Percentiles rank a stretch among this genome's conserved stretches.
Evolutionary conservation across 2,797 vertebrate genomes (phyloP).

Genomic region (Passerculus sandwichensis): DNA sequence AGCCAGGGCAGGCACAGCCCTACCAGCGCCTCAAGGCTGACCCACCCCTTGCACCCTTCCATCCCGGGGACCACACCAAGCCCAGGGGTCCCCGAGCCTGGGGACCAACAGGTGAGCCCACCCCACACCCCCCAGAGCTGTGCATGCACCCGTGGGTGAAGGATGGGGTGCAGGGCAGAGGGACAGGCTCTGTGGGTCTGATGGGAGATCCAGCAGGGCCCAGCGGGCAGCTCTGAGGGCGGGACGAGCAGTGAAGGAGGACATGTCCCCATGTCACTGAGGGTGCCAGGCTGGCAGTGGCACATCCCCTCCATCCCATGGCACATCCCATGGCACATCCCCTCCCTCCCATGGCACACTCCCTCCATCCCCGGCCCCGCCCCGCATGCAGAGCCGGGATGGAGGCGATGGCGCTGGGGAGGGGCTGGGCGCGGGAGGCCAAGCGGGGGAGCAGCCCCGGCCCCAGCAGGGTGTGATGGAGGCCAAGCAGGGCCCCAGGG

Average conservation of each 20-base stretch:
- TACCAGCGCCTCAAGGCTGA: fast-evolving
- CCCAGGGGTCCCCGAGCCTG: fast-evolving
- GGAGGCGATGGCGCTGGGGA: background rate
- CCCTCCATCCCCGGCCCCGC: background rate
- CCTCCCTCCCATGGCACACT: background rate
- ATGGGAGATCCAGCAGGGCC: background rate
- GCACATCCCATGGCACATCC: background rate
- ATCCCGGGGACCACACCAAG: background rate
- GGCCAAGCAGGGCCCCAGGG: conserved; percentile 11
- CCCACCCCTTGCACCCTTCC: background rate
- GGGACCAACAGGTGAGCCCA: background rate
- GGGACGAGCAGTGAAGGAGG: background rate
- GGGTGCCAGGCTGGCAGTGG: background rate
- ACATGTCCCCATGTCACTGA: background rate
- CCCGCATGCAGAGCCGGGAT: conserved; percentile 41
- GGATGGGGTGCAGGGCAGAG: background rate
- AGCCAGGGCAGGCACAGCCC: background rate
- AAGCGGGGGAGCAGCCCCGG: background rate
- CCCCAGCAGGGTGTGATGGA: background rate
- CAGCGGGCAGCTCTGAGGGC: background rate
- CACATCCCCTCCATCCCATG: background rate
- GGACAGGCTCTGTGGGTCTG: background rate
- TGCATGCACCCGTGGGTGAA: conserved; percentile 18
- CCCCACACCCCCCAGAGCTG: background rate
- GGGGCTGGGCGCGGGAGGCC: background rate